phyloP scores from a whole-genome alignment of 2,888 invertebrate species.

The Dryococelus australis region DNA sequence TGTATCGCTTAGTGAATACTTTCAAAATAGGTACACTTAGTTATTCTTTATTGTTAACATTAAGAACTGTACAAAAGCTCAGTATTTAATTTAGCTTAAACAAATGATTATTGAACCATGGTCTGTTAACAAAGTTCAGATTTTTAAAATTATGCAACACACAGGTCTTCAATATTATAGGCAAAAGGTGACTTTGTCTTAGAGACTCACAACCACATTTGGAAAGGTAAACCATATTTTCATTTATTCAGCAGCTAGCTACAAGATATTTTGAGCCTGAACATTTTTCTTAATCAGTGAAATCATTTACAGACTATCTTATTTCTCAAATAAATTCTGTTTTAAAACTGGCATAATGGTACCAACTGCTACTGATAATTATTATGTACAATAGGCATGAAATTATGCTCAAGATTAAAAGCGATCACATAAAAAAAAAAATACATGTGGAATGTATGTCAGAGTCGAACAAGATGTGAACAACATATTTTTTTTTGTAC shows the following conservation, averaged over 20 bases:
- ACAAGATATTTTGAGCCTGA: constrained; percentile 24
- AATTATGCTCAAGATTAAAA: neutral
- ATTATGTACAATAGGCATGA: constrained; percentile 37
- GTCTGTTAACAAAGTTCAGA: neutral
- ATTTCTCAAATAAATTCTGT: neutral
- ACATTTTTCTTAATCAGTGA: neutral
- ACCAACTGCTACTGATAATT: constrained; percentile 39
- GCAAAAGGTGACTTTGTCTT: neutral
- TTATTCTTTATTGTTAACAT: neutral
- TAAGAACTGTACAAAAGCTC: neutral
- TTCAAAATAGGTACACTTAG: neutral
- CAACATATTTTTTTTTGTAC: constrained; percentile 4
- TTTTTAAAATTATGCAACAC: neutral
- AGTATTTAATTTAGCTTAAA: neutral
- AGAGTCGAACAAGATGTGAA: constrained; percentile 16
- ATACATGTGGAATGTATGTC: neutral
- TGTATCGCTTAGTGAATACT: neutral
- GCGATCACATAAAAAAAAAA: neutral
- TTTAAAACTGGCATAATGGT: constrained; percentile 31
- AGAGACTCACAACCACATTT: constrained; percentile 4
- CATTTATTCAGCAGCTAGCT: neutral
- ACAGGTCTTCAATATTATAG: neutral
- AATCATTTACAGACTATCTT: neutral
- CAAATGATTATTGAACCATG: neutral
- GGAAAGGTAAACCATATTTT: neutral